Evolutionary conservation across 23 tunicate genomes (phyloP), one percentile per base, ranked within the genome.

Genomic region (Ascidia mentula): DNA sequence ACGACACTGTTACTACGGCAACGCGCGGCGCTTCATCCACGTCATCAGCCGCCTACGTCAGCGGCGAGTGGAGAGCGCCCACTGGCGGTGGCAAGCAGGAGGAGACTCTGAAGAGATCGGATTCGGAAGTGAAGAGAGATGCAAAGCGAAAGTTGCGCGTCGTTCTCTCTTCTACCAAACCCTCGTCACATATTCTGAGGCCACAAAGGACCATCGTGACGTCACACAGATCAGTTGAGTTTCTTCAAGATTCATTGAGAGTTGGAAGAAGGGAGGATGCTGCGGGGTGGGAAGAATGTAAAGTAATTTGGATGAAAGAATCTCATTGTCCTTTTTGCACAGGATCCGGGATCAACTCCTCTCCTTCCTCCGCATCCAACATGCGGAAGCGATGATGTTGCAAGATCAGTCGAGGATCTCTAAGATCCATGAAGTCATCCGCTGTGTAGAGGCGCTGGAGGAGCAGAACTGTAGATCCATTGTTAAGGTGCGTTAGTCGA

Each of bases 141-240:
- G 87, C 97, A 1, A 83, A 92, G 82, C 79, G 89, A 18, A 92
- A 92, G 71, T 79, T 92, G 32, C 77, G 97, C 7, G 79, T 82
- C 28, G 85, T 82, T 72, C 69, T 92, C 34, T 77, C 97, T 0
- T 24, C 84, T 12, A 40, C 89, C 28, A 83, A 86, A 60, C 86
- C 91, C 15, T 69, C 60, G 65, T 53, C 65, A 53, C 65, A 53
- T 6, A 53, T 9, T 5, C 22, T 53, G 65, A 53, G 2, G 13
- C 24, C 65, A 53, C 65, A 26, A 9, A 28, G 65, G 65, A 53
- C 65, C 7, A 20, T 53, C 28, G 24, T 53, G 65, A 53, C 65
- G 65, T 9, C 65, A 53, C 65, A 53, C 2, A 6, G 65, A 28
- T 53, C 65, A 3, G 65, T 53, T 53, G 65, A 53, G 12, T 53